Evolutionary conservation across 2,888 invertebrate genomes (phyloP).

Genomic region (Idaea dimidiata): DNA sequence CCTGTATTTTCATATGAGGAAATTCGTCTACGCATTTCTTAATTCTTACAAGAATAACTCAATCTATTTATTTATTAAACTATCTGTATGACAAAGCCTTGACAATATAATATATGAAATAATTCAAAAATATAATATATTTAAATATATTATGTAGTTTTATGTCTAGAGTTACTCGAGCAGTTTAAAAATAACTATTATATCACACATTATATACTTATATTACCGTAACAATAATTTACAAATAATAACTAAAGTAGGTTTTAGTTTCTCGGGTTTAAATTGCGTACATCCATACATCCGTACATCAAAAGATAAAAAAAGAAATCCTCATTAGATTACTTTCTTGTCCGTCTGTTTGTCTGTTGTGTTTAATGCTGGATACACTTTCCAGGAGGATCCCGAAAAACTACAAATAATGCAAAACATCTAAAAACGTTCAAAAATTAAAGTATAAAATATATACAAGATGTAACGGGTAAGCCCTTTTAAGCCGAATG

Average conservation of each 20-base stretch:
- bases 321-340: too few relatives aligned
- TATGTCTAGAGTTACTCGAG: slow-evolving; percentile 5
- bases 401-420: too few relatives aligned
- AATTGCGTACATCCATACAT: too few relatives aligned
- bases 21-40: neutral
- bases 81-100: neutral
- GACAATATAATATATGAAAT: neutral
- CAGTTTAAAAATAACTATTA: slow-evolving; percentile 17
- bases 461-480: too few relatives aligned
- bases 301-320: too few relatives aligned
- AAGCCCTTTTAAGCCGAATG: too few relatives aligned
- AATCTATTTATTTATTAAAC: neutral
- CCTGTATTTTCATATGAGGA: neutral
- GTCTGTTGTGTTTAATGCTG: too few relatives aligned
- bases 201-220: slow-evolving; percentile 39
- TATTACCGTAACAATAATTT: slow-evolving; percentile 17
- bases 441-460: too few relatives aligned
- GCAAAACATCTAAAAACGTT: too few relatives aligned
- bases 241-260: slow-evolving; percentile 7
- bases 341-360: too few relatives aligned
- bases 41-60: neutral
- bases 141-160: neutral
- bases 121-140: neutral
- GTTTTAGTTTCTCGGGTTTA: too few relatives aligned
- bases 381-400: too few relatives aligned